Evolutionary conservation across 1,140 invertebrate genomes (phyloP), one percentile per base, ranked within the genome.

Genomic region (Aradophagus sp.): DNA sequence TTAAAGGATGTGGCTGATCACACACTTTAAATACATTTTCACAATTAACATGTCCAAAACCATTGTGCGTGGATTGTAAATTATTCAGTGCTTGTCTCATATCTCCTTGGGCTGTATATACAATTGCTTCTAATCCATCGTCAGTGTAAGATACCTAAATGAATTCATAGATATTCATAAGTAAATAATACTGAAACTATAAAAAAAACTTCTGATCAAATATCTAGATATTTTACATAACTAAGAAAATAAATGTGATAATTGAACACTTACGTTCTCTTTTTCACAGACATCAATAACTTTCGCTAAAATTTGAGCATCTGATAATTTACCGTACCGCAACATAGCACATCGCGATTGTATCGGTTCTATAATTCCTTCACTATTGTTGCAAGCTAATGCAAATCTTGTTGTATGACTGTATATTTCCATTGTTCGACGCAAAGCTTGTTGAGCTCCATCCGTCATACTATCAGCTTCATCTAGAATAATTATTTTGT

Each of bases 1-100:
- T 80, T 59, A 98, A 87, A 5, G 98, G 98, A 89, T 99, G 97
- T 0, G 98, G 98, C 83, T 99, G 97, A 86, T 99, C 98, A 83
- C 98, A 99, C 10, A 99, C 97, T 89, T 99, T 99, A 78, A 99
- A 99, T n/a, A 99, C 98, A 90, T 99, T 97, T 77, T 96, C 93
- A 59, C 92, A 91, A 68, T 92, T 97, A 1, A 99, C 92, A 78
- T 93, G 90, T 3, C 91, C 92, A 88, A 98, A 99, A 15, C 97
- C 97, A 85, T 98, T 96, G 32, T 90, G 90, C 0, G 98, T 99
- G 2, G 97, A 97, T 86, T 99, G 98, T 15, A 99, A 84, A 89
- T 99, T 99, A 85, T 99, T 99, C 10, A 99, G 86, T 0, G 94
- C 98, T 74, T 95, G 96, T 79, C 98, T 89, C 94, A 99, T 96